A percentile compares a stretch with the other conserved stretches of the same genome.
Conservation (phyloP, 1,140 invertebrate species). For the Dufourea novaeangliae region DNA sequence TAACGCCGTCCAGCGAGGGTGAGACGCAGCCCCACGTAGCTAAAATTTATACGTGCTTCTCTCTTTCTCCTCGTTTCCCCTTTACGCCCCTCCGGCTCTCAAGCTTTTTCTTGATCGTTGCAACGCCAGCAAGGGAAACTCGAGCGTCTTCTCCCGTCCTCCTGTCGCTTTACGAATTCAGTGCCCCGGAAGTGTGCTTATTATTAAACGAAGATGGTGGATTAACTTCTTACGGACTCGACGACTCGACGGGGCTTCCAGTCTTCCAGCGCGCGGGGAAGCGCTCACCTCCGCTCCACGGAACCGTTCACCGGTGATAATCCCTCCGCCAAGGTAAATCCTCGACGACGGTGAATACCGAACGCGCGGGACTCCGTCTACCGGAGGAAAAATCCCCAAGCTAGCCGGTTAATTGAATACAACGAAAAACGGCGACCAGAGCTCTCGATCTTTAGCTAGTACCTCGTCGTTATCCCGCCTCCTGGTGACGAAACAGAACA, state of each 20-base stretch:
- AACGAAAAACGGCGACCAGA: not conserved
- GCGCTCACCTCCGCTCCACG: too few relatives aligned
- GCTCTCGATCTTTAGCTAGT: too few relatives aligned
- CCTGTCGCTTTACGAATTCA: slow-evolving; percentile 63
- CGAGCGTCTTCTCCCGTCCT: too few relatives aligned
- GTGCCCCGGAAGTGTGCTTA: slow-evolving; percentile 66
- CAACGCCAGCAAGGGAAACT: slow-evolving; percentile 33
- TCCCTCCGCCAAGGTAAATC: slow-evolving; percentile 16
- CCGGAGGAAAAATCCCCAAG: not conserved
- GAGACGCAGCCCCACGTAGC: slow-evolving; percentile 48
- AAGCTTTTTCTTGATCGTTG: not conserved
- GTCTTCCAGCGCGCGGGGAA: not conserved
- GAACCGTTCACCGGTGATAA: slow-evolving; percentile 9
- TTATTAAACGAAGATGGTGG: slow-evolving; percentile 70
- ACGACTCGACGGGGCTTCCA: not conserved
- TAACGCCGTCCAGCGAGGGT: slow-evolving; percentile 61
- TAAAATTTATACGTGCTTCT: slow-evolving; percentile 70
- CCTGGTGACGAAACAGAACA: too few relatives aligned
- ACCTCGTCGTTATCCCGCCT: too few relatives aligned
- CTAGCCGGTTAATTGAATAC: not conserved
- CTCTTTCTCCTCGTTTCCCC: slow-evolving; percentile 17
- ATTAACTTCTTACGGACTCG: slow-evolving; percentile 60
- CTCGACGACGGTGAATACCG: slow-evolving; percentile 3
- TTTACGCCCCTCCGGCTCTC: too few relatives aligned
- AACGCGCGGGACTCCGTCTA: not conserved